Conservation (phyloP, 2,888 invertebrate genomes). For the Hartigia nigra region DNA sequence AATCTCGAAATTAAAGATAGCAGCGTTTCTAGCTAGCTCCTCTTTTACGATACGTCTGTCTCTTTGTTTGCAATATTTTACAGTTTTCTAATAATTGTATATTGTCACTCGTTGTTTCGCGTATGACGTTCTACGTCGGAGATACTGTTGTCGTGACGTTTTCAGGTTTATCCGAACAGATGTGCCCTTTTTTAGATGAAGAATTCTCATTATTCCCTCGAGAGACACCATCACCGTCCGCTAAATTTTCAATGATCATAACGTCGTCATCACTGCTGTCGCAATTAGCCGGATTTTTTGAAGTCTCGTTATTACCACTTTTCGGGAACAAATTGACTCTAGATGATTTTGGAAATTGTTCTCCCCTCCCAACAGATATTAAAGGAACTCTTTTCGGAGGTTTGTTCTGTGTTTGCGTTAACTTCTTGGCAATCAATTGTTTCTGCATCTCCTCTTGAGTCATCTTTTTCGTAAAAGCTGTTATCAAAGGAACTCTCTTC, state of each 20-base stretch:
- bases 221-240: not conserved
- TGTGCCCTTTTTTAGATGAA: not conserved
- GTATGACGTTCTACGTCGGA: not conserved
- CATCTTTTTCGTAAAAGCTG: slow-evolving; percentile 66
- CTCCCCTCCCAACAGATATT: slow-evolving; percentile 52
- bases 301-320: not conserved
- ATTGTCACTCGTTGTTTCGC: not conserved
- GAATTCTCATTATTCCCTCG: not conserved
- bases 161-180: not conserved
- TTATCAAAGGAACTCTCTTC: slow-evolving; percentile 66
- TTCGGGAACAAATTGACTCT: slow-evolving; percentile 26
- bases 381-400: slow-evolving; percentile 52
- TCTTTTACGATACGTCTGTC: not conserved
- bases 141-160: not conserved
- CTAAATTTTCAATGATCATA: slow-evolving; percentile 24
- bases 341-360: slow-evolving; percentile 47
- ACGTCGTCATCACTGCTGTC: slow-evolving; percentile 28
- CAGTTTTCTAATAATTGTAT: not conserved
- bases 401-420: slow-evolving; percentile 25
- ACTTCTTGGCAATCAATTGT: slow-evolving; percentile 38
- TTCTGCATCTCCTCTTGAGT: slow-evolving; percentile 58
- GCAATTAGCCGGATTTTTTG: not conserved
- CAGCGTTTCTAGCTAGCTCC: not conserved
- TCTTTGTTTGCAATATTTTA: not conserved
- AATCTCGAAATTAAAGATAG: not conserved